Evolutionary conservation across 2,113 vertebrate genomes (phyloP).

Genomic region (Phaetusa simplex): DNA sequence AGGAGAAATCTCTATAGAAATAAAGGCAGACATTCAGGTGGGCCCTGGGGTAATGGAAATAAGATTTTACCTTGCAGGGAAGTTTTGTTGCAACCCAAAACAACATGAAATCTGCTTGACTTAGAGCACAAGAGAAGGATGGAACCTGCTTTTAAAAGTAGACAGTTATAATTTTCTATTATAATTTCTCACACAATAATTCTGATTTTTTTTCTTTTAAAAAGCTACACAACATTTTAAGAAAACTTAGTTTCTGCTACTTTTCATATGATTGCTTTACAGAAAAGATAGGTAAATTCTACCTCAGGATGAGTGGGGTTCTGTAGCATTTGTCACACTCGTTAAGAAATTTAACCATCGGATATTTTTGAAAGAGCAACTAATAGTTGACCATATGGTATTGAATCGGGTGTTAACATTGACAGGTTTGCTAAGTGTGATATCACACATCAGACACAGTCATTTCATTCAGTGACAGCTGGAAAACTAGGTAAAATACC

Average conservation of each 20-base stretch:
- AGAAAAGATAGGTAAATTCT: neutral
- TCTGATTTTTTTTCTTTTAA: neutral
- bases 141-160: neutral
- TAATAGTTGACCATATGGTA: neutral
- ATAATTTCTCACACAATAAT: neutral
- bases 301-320: neutral
- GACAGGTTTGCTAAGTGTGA: neutral
- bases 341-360: neutral
- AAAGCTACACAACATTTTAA: neutral
- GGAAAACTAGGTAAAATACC: neutral
- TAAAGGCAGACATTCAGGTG: neutral
- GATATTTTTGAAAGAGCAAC: neutral
- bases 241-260: neutral
- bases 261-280: neutral
- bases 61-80: neutral
- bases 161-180: neutral
- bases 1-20: neutral
- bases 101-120: neutral
- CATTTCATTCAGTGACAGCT: neutral
- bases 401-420: neutral
- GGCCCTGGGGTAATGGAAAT: accelerated
- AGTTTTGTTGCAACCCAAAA: neutral
- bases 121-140: neutral
- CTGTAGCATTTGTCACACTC: neutral
- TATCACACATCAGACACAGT: neutral